Evolutionary conservation across 53 echinoderm and acorn worm species (phyloP), one percentile per base, ranked within the genome.

Genomic region (Echinarachnius parma): DNA sequence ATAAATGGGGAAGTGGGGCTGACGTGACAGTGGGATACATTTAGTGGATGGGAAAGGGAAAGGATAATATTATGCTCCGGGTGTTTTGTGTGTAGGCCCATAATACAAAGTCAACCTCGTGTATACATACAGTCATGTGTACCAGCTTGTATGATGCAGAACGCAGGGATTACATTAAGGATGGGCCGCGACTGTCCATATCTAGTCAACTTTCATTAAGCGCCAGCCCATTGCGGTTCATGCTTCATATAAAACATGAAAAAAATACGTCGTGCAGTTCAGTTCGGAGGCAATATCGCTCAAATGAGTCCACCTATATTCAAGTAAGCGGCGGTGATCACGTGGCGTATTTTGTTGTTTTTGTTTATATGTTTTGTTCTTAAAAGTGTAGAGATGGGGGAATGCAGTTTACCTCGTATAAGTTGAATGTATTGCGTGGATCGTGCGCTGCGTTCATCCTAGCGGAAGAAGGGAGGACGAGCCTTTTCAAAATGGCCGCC

Each of bases 331-430:
- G 26, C 36, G 20, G 20, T n/a, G n/a, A 50, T 56, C 57, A 56
- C 55, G 22, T 54, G 74, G 44, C 42, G 10, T 25, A 13, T 25
- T 32, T 57, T 42, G 29, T 26, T n/a, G n/a, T n/a, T n/a, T n/a
- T n/a, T n/a, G n/a, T n/a, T n/a, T n/a, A n/a, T n/a, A n/a, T n/a
- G n/a, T n/a, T n/a, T n/a, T n/a, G n/a, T n/a, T n/a, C n/a, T 57
- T 56, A 56, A 72, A 72, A 72, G 56, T 72, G n/a, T n/a, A n/a
- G n/a, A 72, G 74, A 56, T 18, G 18, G 22, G 37, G 26, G 56
- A 72, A 72, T 72, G 74, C 74, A 56, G 55, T 56, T 56, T 34
- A 45, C 39, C 34, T 72, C 74, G 36, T n/a, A n/a, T n/a, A n/a
- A n/a, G n/a, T n/a, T n/a, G n/a, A n/a, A n/a, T n/a, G n/a, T n/a